phyloP scores from a whole-genome alignment of 2,888 invertebrate genomes.

The Ommatoiulus sabulosus region DNA sequence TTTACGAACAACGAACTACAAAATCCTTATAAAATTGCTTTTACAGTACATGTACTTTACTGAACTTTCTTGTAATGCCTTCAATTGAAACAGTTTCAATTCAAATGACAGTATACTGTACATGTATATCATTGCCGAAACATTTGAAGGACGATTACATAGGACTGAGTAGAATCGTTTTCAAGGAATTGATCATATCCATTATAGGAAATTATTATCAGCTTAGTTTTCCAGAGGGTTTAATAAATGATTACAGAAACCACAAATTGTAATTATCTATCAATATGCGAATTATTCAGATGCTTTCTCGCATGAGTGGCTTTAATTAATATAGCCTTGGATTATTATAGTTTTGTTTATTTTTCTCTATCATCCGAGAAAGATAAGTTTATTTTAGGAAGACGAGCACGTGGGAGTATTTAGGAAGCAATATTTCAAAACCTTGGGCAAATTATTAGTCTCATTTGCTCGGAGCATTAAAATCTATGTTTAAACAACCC shows the following conservation, averaged over 20 bases:
- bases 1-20: too few species aligned
- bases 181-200: too few species aligned
- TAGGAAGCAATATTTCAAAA: background rate
- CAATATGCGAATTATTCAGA: background rate
- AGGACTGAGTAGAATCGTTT: too few species aligned
- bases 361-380: background rate
- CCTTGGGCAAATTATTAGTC: constrained; percentile 5
- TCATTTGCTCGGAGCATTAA: constrained; percentile 8
- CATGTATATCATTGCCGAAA: too few species aligned
- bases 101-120: too few species aligned
- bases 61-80: too few species aligned
- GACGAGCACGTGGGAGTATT: background rate
- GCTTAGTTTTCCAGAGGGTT: background rate
- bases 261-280: background rate
- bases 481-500: background rate
- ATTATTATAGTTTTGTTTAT: constrained; percentile 40
- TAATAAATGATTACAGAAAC: background rate
- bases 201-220: background rate
- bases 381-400: background rate
- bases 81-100: too few species aligned
- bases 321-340: constrained; percentile 10
- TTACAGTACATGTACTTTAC: too few species aligned
- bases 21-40: too few species aligned
- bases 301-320: background rate
- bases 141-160: too few species aligned